phyloP scores from a whole-genome alignment of 2,113 vertebrate species.

The human region DNA sequence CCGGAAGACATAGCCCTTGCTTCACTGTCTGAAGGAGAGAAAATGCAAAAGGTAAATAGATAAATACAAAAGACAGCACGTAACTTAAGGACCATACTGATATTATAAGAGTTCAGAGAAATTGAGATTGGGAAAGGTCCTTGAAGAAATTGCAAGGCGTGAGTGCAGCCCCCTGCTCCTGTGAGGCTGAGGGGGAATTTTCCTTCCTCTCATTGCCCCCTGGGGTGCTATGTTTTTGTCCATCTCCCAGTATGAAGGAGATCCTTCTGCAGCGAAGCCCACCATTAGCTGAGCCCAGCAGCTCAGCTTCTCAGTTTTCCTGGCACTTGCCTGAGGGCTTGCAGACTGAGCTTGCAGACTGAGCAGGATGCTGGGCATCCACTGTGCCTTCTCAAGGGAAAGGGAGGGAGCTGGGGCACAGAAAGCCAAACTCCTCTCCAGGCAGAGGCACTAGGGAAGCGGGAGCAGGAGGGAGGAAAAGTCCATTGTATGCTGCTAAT shows the following conservation, averaged over 20 bases:
- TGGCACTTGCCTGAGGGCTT: background rate
- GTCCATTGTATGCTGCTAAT: background rate
- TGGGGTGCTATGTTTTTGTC: background rate
- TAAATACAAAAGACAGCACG: background rate
- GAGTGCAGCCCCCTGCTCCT: background rate
- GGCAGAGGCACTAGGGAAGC: background rate
- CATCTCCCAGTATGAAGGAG: background rate
- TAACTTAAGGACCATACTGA: background rate
- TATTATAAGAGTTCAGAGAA: background rate
- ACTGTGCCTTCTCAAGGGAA: background rate
- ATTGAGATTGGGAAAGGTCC: background rate
- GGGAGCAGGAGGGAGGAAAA: background rate
- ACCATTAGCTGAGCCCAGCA: background rate
- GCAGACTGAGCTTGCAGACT: background rate
- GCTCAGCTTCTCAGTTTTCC: background rate
- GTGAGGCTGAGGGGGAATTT: background rate
- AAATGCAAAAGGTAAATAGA: background rate
- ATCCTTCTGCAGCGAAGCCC: background rate
- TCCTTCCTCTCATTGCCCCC: too few species aligned
- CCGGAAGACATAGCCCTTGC: background rate
- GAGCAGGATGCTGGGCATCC: too few species aligned
- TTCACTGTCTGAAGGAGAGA: background rate
- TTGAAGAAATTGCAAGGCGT: background rate
- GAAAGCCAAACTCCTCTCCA: background rate
- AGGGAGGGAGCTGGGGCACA: background rate